These are phyloP conservation scores for Caiman crocodilus DNA, from an alignment of 2,797 vertebrate species.

Conservation along the genomic window DNA sequence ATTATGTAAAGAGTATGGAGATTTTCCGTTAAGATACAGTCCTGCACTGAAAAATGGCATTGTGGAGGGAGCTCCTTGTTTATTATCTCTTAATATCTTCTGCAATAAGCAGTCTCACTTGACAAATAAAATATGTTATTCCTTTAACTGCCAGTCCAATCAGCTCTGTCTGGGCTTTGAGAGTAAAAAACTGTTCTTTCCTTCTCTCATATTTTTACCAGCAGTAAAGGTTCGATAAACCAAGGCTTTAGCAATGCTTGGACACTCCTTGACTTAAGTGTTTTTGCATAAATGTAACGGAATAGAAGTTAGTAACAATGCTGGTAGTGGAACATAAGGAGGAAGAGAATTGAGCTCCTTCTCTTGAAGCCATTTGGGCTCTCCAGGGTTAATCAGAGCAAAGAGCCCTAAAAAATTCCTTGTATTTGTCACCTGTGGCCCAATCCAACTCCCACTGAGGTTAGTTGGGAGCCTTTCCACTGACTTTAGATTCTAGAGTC, in stretches of 20 bases:
- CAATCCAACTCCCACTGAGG: neutral
- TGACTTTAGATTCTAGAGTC: neutral
- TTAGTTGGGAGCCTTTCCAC: neutral
- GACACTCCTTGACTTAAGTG: rapidly evolving
- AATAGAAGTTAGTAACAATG: neutral
- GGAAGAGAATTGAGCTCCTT: neutral
- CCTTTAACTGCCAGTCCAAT: no score
- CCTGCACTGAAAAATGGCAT: neutral
- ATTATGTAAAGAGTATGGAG: neutral
- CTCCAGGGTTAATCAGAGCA: neutral
- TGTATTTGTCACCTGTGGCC: rapidly evolving
- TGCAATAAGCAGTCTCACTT: neutral
- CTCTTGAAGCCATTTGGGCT: neutral
- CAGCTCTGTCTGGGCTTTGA: neutral
- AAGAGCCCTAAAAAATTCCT: neutral
- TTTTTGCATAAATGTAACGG: rapidly evolving
- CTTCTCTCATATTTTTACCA: neutral
- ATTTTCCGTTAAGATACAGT: neutral
- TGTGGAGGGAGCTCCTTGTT: neutral
- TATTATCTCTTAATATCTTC: neutral
- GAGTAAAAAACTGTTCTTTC: rapidly evolving
- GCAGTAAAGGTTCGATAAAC: rapidly evolving
- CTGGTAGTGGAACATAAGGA: rapidly evolving
- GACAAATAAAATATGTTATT: neutral
- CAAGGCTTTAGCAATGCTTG: neutral